Base-by-base conservation (phyloP, 2,888 invertebrate species). In the Drosophila infuscata region DNA sequence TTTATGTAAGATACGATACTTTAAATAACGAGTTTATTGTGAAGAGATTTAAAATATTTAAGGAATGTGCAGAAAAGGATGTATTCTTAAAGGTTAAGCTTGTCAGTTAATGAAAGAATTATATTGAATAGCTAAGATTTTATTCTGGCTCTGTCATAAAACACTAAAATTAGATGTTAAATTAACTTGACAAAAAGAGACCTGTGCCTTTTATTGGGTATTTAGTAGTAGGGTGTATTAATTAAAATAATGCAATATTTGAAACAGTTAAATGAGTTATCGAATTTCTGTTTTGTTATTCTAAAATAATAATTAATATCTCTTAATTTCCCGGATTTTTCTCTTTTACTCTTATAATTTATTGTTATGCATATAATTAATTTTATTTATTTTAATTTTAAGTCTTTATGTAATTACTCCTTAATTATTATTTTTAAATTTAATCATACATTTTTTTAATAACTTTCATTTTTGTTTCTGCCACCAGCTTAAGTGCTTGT, bases 21-120 rank as follows among this genome's bases (percentile, higher is more conserved):
- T 20, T 29, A 41, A 57, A 30, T 57, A 57, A 32, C n/a, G 41
- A n/a, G 12, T 38, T 4, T 30, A 38, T 56, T 38, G 38, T 38
- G 33, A 52, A 1, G 5, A 52, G 29, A n/a, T 38, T 54, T 29
- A 3, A 11, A 54, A 25, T 36, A 54, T 36, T 25, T 29, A 30
- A 6, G 3, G 12, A 41, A 5, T 30, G 30, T 32, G 20, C 32
- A 7, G 1, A 20, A 43, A 32, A 11, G 7, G 12, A 8, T 48
- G 17, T 11, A 25, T 30, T 9, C 32, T 32, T 20, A 15, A 32
- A 6, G 8, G n/a, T 15, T 41, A 3, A 4, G 15, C 1, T 29
- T 9, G 25, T 8, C 20, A n/a, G 52, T 7, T 52, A 9, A 9
- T 7, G 49, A 29, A 20, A 20, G 7, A 7, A 20, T 25, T 46